Evolutionary conservation across 1,140 invertebrate species (phyloP).

Genomic region (Apis dorsata): DNA sequence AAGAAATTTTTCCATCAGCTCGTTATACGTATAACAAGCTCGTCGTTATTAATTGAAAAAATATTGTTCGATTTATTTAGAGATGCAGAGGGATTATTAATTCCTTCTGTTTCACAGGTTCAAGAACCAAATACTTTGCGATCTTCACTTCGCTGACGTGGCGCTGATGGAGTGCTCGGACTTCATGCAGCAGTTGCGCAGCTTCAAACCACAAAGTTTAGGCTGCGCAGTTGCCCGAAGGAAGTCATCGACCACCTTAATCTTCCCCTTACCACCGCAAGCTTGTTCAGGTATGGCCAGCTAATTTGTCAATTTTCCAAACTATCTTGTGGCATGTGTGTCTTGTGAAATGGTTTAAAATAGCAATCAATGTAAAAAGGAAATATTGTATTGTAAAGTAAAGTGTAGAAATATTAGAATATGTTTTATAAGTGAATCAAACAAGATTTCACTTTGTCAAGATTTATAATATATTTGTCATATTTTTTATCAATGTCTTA

Average conservation of each 20-base stretch:
- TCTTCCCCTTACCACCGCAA: slow-evolving; percentile 95
- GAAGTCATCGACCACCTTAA: slow-evolving; percentile 95
- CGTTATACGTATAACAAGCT: not conserved
- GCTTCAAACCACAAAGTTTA: slow-evolving; percentile 96
- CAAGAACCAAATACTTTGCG: slow-evolving; percentile 93
- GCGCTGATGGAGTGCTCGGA: slow-evolving; percentile 97
- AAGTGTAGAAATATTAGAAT: too few relatives aligned
- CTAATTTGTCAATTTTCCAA: not conserved
- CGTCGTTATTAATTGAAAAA: not conserved
- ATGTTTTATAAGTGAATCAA: too few relatives aligned
- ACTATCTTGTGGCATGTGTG: too few relatives aligned
- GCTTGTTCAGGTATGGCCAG: slow-evolving; percentile 91
- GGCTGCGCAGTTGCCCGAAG: slow-evolving; percentile 95
- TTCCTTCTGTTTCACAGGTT: slow-evolving; percentile 77
- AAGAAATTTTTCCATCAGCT: not conserved
- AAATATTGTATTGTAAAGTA: too few relatives aligned
- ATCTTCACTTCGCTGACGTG: slow-evolving; percentile 95
- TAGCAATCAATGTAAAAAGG: too few relatives aligned
- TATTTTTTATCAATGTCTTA: too few relatives aligned
- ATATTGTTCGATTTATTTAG: not conserved
- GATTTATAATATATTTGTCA: too few relatives aligned
- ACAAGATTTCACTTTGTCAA: too few relatives aligned
- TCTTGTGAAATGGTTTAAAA: too few relatives aligned
- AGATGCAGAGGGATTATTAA: not conserved
- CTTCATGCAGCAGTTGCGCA: slow-evolving; percentile 97